Evolutionary conservation across 92 coral and sea anemone genomes (phyloP).

Genomic region (Actinostola sp.): DNA sequence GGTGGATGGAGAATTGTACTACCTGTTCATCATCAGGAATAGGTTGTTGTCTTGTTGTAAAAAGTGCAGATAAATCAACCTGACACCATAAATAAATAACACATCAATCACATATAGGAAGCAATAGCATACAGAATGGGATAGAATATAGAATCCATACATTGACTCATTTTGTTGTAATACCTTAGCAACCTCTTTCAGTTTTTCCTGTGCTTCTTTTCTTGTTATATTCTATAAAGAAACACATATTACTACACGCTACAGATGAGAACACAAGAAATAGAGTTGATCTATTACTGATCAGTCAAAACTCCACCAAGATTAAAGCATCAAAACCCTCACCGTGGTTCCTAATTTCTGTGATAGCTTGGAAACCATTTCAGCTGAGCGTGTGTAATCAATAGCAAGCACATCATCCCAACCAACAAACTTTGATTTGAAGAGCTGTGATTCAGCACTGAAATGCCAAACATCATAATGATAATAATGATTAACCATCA

Average conservation of each 20-base stretch:
- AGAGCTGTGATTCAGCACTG: conserved; percentile 97
- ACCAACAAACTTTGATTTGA: conserved; percentile 92
- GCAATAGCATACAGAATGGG: too few species aligned
- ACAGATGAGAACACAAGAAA: too few species aligned
- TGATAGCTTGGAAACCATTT: conserved; percentile 82
- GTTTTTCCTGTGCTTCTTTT: conserved; percentile 79
- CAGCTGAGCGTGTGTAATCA: conserved; percentile 97
- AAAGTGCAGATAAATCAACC: conserved; percentile 95
- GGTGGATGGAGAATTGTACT: neutral
- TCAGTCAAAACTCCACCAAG: neutral
- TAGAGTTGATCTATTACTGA: neutral
- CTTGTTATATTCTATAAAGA: conserved; percentile 77
- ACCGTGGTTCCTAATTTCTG: conserved; percentile 87
- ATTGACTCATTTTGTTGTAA: too few species aligned
- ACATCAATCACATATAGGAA: too few species aligned
- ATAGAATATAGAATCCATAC: neutral
- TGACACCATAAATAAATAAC: conserved; percentile 3
- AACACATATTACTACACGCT: neutral
- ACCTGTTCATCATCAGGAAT: conserved; percentile 96
- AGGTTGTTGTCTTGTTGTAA: conserved; percentile 95
- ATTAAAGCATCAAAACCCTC: neutral
- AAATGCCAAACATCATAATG: neutral
- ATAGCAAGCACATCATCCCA: conserved; percentile 99
- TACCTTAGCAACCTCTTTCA: conserved; percentile 85
- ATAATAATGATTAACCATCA: too few species aligned